phyloP scores from a whole-genome alignment of 1,140 invertebrate genomes.

The Drosophila tsacasi region DNA sequence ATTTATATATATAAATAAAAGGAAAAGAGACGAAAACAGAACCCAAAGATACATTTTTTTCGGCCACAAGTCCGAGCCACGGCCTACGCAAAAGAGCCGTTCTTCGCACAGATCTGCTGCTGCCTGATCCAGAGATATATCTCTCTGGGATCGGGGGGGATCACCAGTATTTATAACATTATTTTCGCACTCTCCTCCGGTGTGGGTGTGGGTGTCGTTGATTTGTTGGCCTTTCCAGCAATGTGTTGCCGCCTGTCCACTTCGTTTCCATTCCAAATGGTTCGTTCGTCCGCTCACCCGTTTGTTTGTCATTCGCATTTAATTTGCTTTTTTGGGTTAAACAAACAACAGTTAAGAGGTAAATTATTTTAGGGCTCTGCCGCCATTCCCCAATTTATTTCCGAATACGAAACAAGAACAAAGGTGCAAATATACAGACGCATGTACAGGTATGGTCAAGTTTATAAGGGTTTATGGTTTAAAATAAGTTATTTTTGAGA shows the following conservation, averaged over 20 bases:
- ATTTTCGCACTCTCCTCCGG: conserved; percentile 65
- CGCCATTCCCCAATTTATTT: conserved; percentile 50
- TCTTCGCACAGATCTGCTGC: conserved; percentile 20
- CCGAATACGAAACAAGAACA: conserved; percentile 38
- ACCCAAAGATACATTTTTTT: conserved; percentile 45
- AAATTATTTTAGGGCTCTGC: conserved; percentile 53
- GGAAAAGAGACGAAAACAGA: conserved; percentile 36
- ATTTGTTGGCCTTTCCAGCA: conserved; percentile 51
- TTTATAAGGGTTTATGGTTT: background rate
- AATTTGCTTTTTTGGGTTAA: conserved; percentile 58
- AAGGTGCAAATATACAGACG: conserved; percentile 20
- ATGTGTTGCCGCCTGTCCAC: conserved; percentile 33
- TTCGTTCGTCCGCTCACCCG: background rate
- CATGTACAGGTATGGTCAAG: conserved; percentile 8
- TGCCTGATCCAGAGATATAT: conserved; percentile 12
- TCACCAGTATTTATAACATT: conserved; percentile 80
- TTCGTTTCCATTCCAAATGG: conserved; percentile 12
- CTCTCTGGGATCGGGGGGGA: conserved; percentile 37
- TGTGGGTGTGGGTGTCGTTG: conserved; percentile 51
- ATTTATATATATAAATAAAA: background rate
- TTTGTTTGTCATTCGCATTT: conserved; percentile 57
- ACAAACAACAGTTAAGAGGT: conserved; percentile 59
- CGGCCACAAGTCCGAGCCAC: conserved; percentile 60
- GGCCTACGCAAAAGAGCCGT: conserved; percentile 64
- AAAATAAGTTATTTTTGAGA: background rate